A percentile compares a stretch with the other conserved stretches of the same genome.
Evolutionary conservation across 2,797 vertebrate species (phyloP).

Genomic region (Sebastes miniatus): DNA sequence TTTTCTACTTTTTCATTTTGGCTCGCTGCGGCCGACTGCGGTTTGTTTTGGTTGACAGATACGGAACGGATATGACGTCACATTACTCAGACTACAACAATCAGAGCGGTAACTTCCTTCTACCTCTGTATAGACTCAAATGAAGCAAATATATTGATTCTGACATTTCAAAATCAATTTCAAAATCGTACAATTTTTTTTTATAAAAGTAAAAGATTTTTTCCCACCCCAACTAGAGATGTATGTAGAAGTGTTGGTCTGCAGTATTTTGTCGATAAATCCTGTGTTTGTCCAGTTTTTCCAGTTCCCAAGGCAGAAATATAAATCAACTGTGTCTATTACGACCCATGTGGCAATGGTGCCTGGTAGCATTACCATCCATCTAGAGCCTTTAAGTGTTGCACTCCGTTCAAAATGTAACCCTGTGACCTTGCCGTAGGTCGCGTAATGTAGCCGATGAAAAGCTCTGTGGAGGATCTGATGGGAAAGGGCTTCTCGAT

Average conservation of each 20-base stretch:
- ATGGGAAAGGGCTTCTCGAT: constrained; percentile 17
- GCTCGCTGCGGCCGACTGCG: accelerated
- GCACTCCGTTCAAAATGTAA: neutral
- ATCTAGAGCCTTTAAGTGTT: constrained; percentile 1
- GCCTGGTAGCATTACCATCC: neutral
- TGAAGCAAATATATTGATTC: no score
- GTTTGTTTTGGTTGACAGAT: no score
- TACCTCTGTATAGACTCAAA: no score
- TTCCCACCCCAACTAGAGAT: neutral
- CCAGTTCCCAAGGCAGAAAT: neutral
- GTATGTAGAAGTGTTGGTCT: neutral
- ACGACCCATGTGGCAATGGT: neutral
- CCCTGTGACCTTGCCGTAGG: constrained; percentile 30
- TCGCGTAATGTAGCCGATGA: neutral
- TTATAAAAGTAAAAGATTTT: no score
- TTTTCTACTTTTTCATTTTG: no score
- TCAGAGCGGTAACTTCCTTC: accelerated
- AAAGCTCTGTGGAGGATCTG: constrained; percentile 11
- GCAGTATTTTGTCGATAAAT: neutral
- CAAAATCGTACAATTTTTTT: no score
- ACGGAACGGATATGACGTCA: no score
- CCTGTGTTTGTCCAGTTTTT: neutral
- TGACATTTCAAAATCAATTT: no score
- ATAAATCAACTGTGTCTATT: neutral
- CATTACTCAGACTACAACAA: no score